Evolutionary conservation across 2,888 invertebrate species (phyloP), one percentile per base, ranked within the genome.

Genomic region (Alloplasta piceator): DNA sequence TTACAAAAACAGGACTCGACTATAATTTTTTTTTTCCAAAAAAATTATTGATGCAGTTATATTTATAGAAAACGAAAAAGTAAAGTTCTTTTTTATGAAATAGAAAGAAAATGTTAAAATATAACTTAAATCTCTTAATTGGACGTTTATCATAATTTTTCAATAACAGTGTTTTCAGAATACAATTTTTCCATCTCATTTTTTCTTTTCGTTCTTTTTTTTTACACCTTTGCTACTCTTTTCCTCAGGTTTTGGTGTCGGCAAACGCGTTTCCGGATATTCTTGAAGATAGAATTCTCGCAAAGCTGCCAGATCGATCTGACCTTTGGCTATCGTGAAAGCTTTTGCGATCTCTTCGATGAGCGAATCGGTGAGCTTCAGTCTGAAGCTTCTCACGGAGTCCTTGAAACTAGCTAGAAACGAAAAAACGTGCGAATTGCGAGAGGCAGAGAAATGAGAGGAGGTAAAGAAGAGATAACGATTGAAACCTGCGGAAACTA

Each of bases 261-360:
- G 87, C 26, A 90, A 85, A 67, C 78, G 82, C 9, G 93, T 92
- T 66, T 93, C 91, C 0, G 94, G 93, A 87, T 92, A 93, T 67
- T 92, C 89, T 48, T 85, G 72, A 86, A 93, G 87, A 80, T 93
- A 94, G 78, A 88, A 85, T 46, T 90, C 87, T 77, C 92, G 92
- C 87, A 94, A 88, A 38, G 85, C 87, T n/a, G 41, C 82, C 82
- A 90, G 87, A 85, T 93, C 90, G 9, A 92, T 72, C 5, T 78
- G 82, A 10, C 85, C 83, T n/a, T 83, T 87, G 4, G 79, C 70
- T 26, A 80, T 85, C 41, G 83, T 68, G 71, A 92, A 90, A 52
- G 84, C 87, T 10, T 86, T 87, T 16, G 85, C 81, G 41, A 92
- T 85, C 82, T 90, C 90, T 3, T 84, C 50, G 7, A 89, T n/a